Evolutionary conservation across 2,113 vertebrate species (phyloP).

Genomic region (Choloepus hoffmanni): DNA sequence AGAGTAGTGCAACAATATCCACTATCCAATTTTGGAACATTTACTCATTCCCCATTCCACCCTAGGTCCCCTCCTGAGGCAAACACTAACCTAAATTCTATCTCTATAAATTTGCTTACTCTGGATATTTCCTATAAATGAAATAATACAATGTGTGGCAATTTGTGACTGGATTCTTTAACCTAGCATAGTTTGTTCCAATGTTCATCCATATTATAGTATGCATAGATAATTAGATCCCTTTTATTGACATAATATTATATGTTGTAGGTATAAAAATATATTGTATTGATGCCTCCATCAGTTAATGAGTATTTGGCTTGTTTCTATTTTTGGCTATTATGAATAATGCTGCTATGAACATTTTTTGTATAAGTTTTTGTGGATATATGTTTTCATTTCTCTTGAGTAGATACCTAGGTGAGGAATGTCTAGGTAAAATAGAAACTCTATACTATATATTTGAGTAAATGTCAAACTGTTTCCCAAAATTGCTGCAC

Average conservation of each 20-base stretch:
- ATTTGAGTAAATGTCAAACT: neutral
- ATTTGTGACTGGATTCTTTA: neutral
- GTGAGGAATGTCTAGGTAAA: neutral
- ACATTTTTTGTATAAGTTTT: too few species aligned
- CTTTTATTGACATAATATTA: neutral
- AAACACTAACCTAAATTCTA: neutral
- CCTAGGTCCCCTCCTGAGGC: neutral
- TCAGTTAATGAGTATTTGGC: neutral
- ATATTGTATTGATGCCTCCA: too few species aligned
- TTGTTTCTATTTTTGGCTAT: too few species aligned
- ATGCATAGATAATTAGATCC: neutral
- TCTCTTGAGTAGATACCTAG: neutral
- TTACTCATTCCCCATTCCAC: neutral
- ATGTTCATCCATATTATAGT: neutral
- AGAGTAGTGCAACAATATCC: neutral
- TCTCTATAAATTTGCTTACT: slow-evolving; percentile 10
- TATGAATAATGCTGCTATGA: too few species aligned
- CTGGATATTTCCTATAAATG: neutral
- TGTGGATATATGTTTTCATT: too few species aligned
- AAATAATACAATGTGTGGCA: neutral
- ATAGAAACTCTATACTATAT: neutral
- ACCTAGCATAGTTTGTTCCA: neutral
- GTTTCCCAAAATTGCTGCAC: too few species aligned
- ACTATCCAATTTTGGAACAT: neutral
- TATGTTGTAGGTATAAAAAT: too few species aligned